Evolutionary conservation across 2,888 invertebrate genomes (phyloP).

Genomic region (Anarsia innoxiella): DNA sequence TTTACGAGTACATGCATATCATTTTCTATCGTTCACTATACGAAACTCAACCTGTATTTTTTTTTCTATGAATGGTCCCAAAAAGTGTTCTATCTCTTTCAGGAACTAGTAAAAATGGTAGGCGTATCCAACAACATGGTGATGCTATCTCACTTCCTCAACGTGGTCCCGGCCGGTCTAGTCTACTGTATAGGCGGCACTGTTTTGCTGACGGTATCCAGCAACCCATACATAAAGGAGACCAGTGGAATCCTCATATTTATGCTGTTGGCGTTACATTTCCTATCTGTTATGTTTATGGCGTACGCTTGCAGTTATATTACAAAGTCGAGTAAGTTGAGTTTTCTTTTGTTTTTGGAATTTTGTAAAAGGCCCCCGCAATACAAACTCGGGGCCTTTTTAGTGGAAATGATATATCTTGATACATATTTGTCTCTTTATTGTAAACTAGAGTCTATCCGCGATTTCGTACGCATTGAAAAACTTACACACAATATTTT

Average conservation of each 20-base stretch:
- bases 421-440: too few relatives aligned
- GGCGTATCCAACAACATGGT: constrained; percentile 80
- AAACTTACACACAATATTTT: too few relatives aligned
- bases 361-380: too few relatives aligned
- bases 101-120: constrained; percentile 88
- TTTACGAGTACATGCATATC: neutral
- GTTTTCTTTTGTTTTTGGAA: constrained; percentile 9
- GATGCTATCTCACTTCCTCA: constrained; percentile 81
- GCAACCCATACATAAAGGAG: constrained; percentile 65
- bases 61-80: too few relatives aligned
- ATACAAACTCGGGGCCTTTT: too few relatives aligned
- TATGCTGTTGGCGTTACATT: constrained; percentile 75
- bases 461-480: too few relatives aligned
- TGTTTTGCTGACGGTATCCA: constrained; percentile 41
- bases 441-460: too few relatives aligned
- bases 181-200: constrained; percentile 61
- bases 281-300: constrained; percentile 72
- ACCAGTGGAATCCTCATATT: constrained; percentile 71
- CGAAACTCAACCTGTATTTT: neutral
- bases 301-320: constrained; percentile 69
- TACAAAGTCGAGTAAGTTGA: constrained; percentile 74
- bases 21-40: neutral
- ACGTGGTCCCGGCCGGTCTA: constrained; percentile 73
- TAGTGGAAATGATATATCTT: too few relatives aligned
- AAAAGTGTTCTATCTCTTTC: too few relatives aligned